Evolutionary conservation across 53 echinoderm and acorn worm genomes (phyloP).

Genomic region (Holothuria scabra): DNA sequence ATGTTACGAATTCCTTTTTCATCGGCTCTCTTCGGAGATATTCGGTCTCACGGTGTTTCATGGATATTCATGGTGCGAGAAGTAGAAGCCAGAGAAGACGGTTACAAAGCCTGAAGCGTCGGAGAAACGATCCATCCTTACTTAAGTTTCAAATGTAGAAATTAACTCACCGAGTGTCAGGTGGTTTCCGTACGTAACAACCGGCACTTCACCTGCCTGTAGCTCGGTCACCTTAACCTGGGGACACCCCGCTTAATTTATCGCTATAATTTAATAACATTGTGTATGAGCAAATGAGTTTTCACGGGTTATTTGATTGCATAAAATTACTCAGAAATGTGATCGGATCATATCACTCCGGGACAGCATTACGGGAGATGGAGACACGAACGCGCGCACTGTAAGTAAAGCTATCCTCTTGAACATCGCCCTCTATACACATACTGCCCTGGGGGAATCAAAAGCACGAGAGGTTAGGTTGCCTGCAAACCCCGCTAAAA

Average conservation of each 20-base stretch:
- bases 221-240: slow-evolving; percentile 6
- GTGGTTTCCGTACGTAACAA: too few relatives aligned
- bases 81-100: too few relatives aligned
- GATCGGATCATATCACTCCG: slow-evolving; percentile 16
- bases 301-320: slow-evolving; percentile 48
- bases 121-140: too few relatives aligned
- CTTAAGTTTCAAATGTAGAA: too few relatives aligned
- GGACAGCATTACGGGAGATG: background rate
- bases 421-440: slow-evolving; percentile 20
- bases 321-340: slow-evolving; percentile 40
- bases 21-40: too few relatives aligned
- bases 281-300: slow-evolving; percentile 50
- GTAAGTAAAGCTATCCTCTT: background rate
- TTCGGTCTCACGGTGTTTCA: too few relatives aligned
- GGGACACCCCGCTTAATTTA: slow-evolving; percentile 5
- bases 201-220: too few relatives aligned
- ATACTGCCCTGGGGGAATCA: slow-evolving; percentile 23
- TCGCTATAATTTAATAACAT: slow-evolving; percentile 37
- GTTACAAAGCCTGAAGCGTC: too few relatives aligned
- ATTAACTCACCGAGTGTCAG: too few relatives aligned
- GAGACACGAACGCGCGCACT: background rate
- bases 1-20: too few relatives aligned
- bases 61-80: too few relatives aligned
- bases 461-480: slow-evolving; percentile 14
- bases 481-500: background rate